Percentiles rank a stretch among this genome's conserved stretches.
phyloP scores from a whole-genome alignment of 2,797 vertebrate species.

The Epinephelus malabaricus region DNA sequence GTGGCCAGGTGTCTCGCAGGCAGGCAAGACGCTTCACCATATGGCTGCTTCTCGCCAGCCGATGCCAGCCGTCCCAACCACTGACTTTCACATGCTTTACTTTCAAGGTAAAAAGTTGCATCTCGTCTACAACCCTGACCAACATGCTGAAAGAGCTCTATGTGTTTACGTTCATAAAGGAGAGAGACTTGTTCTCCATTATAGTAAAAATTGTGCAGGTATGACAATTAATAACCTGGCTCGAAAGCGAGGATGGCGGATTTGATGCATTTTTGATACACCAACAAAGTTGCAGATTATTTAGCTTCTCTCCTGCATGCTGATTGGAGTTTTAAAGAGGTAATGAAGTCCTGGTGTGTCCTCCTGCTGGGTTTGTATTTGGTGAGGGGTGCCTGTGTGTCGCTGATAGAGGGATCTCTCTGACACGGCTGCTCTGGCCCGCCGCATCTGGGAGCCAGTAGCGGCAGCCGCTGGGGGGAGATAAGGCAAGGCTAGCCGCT shows the following conservation, averaged over 20 bases:
- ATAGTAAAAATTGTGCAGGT: not conserved
- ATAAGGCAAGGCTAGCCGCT: slow-evolving; percentile 85
- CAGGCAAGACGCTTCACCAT: slow-evolving; percentile 72
- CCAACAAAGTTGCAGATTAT: slow-evolving; percentile 73
- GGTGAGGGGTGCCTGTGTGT: slow-evolving; percentile 87
- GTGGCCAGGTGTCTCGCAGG: slow-evolving; percentile 78
- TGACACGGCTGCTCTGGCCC: slow-evolving; percentile 85
- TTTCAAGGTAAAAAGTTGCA: slow-evolving; percentile 62
- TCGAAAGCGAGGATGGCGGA: slow-evolving; percentile 45
- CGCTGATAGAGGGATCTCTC: slow-evolving; percentile 92
- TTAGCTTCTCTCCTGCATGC: slow-evolving; percentile 71
- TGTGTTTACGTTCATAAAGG: slow-evolving; percentile 5
- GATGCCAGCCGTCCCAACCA: slow-evolving; percentile 64
- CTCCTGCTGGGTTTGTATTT: slow-evolving; percentile 88
- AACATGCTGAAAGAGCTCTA: slow-evolving; percentile 9
- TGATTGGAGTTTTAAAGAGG: slow-evolving; percentile 86
- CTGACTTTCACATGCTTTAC: slow-evolving; percentile 76
- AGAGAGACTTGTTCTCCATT: slow-evolving; percentile 5
- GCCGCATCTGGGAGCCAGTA: slow-evolving; percentile 81
- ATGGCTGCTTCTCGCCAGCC: slow-evolving; percentile 73
- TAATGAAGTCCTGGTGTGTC: slow-evolving; percentile 91
- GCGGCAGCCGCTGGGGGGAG: slow-evolving; percentile 84
- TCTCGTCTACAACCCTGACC: slow-evolving; percentile 23
- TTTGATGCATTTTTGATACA: slow-evolving; percentile 54
- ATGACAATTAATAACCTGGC: slow-evolving; percentile 45